Percentiles rank a stretch among this genome's conserved stretches.
Conservation (phyloP, 2,797 vertebrate species). For the Pangasius larnaudii region DNA sequence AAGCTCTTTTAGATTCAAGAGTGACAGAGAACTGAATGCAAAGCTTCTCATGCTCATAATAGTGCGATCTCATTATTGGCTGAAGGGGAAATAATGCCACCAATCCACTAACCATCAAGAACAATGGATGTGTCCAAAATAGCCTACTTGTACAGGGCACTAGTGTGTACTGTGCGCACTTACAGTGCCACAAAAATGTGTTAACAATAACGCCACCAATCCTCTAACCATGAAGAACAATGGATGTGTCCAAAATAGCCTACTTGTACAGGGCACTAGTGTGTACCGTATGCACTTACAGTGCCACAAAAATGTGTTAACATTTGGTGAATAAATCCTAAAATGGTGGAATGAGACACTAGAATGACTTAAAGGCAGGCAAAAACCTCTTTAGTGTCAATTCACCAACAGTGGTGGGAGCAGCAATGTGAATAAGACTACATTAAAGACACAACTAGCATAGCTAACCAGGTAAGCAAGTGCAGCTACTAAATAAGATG, state of each 20-base stretch:
- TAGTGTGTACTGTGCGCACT: neutral
- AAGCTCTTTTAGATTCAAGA: constrained; percentile 21
- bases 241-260: neutral
- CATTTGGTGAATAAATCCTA: neutral
- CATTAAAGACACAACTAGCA: neutral
- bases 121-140: neutral
- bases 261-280: neutral
- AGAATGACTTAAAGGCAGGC: neutral
- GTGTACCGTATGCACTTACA: neutral
- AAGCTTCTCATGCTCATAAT: neutral
- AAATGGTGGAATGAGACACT: neutral
- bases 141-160: neutral
- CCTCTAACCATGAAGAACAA: neutral
- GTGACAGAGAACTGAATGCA: neutral
- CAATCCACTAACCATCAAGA: neutral
- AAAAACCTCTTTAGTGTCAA: neutral
- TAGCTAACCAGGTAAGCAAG: neutral
- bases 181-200: neutral
- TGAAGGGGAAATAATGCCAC: neutral
- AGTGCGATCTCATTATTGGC: constrained; percentile 8
- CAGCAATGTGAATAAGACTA: neutral
- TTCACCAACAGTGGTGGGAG: neutral
- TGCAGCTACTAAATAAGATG: neutral
- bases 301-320: neutral
- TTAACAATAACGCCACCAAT: neutral